Evolutionary conservation across 2,888 invertebrate species (phyloP), one percentile per base, ranked within the genome.

Genomic region (Latrodectus elegans): DNA sequence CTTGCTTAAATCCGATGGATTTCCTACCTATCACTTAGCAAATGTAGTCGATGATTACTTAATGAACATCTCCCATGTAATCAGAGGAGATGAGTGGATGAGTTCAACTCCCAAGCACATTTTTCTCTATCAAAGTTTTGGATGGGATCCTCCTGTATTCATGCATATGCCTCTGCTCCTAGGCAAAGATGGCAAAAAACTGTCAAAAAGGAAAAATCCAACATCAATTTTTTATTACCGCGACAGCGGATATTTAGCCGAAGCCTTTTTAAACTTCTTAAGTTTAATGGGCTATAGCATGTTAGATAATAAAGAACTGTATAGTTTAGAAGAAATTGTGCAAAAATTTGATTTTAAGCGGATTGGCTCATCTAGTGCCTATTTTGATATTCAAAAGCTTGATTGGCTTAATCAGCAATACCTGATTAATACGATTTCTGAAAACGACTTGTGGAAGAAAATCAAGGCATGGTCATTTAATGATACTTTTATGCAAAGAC

Each of bases 21-120:
- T 93, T 93, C 99, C 99, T 0, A 99, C 99, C 0, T 99, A 99
- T 92, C 99, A 99, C 92, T 96, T 98, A 91, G 99, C 99, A 0
- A 99, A 97, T 93, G 98, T 99, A 0, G 96, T 99, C 0, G 99
- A 99, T 91, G 99, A 99, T 92, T 96, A 98, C 92, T 93, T 95
- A 11, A 99, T 99, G 99, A 92, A 94, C 74, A 95, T 99, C 67
- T 95, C 96, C 0, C 99, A 99, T 93, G 99, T 99, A 0, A 92
- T 99, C 55, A 38, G 38, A 38, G 99, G 99, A 0, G 95, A 97
- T 1, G 99, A 99, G 92, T 99, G 99, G 99, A 97, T 97, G 92
- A 95, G 96, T 90, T 99, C 99, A 0, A 99, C 99, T 0, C 95
- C 96, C 0, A 99, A 99, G 92, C 99, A 99, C 93, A 92, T 99